Evolutionary conservation across 2,888 invertebrate genomes (phyloP), one percentile per base, ranked within the genome.

Genomic region (Erebia palarica): DNA sequence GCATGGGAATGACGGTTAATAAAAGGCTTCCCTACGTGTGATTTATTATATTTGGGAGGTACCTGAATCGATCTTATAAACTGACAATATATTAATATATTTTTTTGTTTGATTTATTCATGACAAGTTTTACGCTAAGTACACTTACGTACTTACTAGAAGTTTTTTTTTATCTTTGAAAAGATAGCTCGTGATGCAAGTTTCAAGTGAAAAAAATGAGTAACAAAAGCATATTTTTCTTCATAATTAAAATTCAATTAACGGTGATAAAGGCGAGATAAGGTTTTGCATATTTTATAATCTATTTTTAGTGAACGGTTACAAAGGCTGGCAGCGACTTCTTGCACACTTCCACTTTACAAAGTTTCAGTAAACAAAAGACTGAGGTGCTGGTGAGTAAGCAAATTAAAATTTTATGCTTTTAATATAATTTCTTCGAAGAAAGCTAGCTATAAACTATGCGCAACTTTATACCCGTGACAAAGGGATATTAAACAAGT

Each of bases 321-420:
- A 72, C 69, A 73, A 74, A 73, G 69, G 72, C 68, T 72, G 69
- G 72, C 65, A 65, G 65, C 53, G 44, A 71, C 71, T 72, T 74
- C 67, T 74, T 71, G 74, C 57, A 77, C 70, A 74, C 65, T 75
- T 76, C 66, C 69, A 60, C 69, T 73, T 73, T 59, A 53, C 69
- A 72, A 75, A 79, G 72, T 76, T 77, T 72, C 66, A 77, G 69
- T 71, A 73, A 77, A 77, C 76, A 76, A 79, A 78, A 78, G 76
- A 71, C 75, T 70, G 68, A 70, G 73, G 73, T 76, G 77, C 74
- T 75, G 76, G 77, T 77, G 77, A 78, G 75, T 80, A 75, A 78
- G 77, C 78, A 78, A 76, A 78, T 79, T 79, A 74, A 77, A 77
- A 74, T 77, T 79, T 78, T 76, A 79, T 74, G 77, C 74, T 71